Base-by-base conservation (phyloP, 2,888 invertebrate species). In the Deilephila porcellus region DNA sequence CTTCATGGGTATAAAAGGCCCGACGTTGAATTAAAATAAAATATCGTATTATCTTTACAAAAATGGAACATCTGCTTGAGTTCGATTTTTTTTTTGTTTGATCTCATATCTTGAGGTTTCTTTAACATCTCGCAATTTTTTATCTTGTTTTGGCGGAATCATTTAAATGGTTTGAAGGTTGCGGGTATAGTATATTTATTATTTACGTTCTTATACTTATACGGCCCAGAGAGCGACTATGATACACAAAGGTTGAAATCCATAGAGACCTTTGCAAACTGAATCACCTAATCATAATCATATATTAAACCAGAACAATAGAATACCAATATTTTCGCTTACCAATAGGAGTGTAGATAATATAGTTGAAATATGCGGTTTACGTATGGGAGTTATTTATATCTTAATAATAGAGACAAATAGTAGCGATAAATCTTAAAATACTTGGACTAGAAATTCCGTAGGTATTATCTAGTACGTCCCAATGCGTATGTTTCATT, bases 21-120 rank as follows among this genome's bases (percentile, higher is more conserved):
- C 64, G 20, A 45, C 37, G 64, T 45, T 37, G 34, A 34, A 45
- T 64, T 37, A 62, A 62, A 32, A 62, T 17, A 63, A 32, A 62
- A 32, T 62, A 14, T 19, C 17, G 32, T 17, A 19, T 62, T 62
- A 62, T 62, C 62, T 32, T 19, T 32, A 52, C 7, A n/a, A 56
- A n/a, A 19, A 6, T 19, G n/a, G 56, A 56, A 56, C 56, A 56
- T 56, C 56, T 56, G 56, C n/a, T n/a, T 4, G 6, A 5, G 56
- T n/a, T 56, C 56, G 56, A 56, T 56, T 56, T 19, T 45, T 0
- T 52, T 56, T 56, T 19, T 56, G 56, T 56, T 56, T 56, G 56
- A 56, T 56, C 56, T 56, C 56, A 56, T 19, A n/a, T 6, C 56
- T 56, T 56, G n/a, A 56, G 56, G 1, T 56, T 56, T 56, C 19